Percentiles rank a stretch among this genome's conserved stretches.
Evolutionary conservation across 2,113 vertebrate genomes (phyloP).

Genomic region (Cisticola juncidis): DNA sequence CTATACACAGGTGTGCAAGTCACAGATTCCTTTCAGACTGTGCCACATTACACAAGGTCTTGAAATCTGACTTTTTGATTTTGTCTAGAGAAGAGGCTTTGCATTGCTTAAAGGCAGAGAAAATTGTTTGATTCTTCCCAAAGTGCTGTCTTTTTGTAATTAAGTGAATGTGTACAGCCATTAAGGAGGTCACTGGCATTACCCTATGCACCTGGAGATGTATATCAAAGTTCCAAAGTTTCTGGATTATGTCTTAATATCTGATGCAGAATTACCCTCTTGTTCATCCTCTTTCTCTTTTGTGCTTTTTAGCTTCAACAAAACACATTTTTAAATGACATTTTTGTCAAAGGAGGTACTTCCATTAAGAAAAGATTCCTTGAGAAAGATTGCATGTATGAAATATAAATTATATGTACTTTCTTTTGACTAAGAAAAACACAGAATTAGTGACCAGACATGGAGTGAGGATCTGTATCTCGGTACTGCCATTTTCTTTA

Average conservation of each 20-base stretch:
- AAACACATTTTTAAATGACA: background rate
- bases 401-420: background rate
- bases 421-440: background rate
- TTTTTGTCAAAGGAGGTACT: background rate
- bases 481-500: background rate
- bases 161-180: background rate
- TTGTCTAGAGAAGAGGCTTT: background rate
- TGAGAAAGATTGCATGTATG: background rate
- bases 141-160: background rate
- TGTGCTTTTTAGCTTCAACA: background rate
- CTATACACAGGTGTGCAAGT: background rate
- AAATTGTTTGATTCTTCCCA: background rate
- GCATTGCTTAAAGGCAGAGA: background rate
- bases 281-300: background rate
- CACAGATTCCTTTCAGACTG: background rate
- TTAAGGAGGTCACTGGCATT: conserved; percentile 22
- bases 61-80: background rate
- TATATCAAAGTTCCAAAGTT: background rate
- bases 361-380: background rate
- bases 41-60: background rate
- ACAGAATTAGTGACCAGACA: background rate
- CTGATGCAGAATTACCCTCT: background rate
- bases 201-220: background rate
- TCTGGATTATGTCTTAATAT: background rate
- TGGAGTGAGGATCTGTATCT: background rate